Conservation (phyloP, 2,797 vertebrate species). For the Chaetophractus vellerosus region DNA sequence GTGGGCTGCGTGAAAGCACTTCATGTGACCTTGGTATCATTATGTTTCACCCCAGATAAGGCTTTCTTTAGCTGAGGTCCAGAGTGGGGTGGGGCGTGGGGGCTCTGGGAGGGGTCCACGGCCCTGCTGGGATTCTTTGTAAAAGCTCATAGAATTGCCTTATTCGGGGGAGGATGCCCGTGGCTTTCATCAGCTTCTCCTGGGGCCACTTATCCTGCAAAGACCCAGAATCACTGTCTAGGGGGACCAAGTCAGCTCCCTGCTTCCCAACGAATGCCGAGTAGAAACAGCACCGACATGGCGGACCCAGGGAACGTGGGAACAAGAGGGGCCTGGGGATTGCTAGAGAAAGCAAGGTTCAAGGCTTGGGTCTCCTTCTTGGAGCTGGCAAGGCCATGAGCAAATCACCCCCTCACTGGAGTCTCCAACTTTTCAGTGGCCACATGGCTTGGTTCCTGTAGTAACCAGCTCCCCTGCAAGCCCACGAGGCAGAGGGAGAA, state of each 20-base stretch:
- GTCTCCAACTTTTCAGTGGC: neutral
- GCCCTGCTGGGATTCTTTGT: neutral
- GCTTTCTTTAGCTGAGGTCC: neutral
- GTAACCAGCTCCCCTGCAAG: neutral
- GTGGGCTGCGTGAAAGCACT: neutral
- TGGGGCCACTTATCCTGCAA: neutral
- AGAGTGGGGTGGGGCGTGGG: no score
- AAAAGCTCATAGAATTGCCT: neutral
- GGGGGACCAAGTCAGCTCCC: neutral
- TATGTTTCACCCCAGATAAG: no score
- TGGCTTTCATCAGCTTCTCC: neutral
- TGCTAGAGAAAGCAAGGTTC: neutral
- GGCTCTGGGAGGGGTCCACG: no score
- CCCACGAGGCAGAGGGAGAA: conserved; percentile 24
- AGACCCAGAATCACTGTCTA: neutral
- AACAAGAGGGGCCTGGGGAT: neutral
- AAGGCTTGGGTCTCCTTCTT: neutral
- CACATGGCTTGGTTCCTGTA: accelerated
- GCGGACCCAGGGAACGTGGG: neutral
- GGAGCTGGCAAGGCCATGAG: neutral
- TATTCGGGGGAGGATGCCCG: neutral
- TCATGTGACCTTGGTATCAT: neutral
- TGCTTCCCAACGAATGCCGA: neutral
- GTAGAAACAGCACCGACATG: neutral
- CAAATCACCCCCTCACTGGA: neutral